Evolutionary conservation across 1,140 invertebrate genomes (phyloP), one percentile per base, ranked within the genome.

Genomic region (Plectrocnemia conspersa): DNA sequence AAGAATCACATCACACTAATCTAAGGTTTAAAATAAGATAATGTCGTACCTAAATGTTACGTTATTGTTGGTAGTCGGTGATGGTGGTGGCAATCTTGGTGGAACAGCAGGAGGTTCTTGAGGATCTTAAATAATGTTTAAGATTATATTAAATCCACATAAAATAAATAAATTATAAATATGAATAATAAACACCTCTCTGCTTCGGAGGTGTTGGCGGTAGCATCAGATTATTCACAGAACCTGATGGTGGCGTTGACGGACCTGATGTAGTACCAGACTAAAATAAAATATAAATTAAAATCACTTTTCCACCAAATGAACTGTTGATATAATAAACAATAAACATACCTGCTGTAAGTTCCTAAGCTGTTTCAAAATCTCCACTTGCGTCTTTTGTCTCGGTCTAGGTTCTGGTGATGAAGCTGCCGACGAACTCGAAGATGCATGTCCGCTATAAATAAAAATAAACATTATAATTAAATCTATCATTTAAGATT

Each of bases 311-410:
- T n/a, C n/a, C n/a, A 27, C 21, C 24, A 45, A 27, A 41, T 22
- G 1, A 36, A 15, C 10, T 49, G 10, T 19, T 7, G 9, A 33
- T 22, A 22, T 22, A 32, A 16, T 29, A 16, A 33, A 15, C 21
- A 33, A 47, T 21, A 1, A 11, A 38, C 2, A 38, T 3, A 62
- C 58, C 58, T 63, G 61, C 58, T 64, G 63, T 11, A 60, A 66
- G 52, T 57, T 65, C 11, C 72, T 61, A 61, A 73, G 72, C 55
- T 73, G 67, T 48, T 71, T 69, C 38, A 75, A 61, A 38, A 74
- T 75, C 59, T 74, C 71, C 2, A 68, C 64, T 60, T 75, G 73
- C 6, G 70, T 69, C 38, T 70, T 65, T n/a, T 66, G 59, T 5
- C 59, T 54, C 1, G 67, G 66, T 21, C 59, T 40, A n/a, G 70